Base-by-base conservation (phyloP, 2,797 vertebrate species). In the Poecile montanus region DNA sequence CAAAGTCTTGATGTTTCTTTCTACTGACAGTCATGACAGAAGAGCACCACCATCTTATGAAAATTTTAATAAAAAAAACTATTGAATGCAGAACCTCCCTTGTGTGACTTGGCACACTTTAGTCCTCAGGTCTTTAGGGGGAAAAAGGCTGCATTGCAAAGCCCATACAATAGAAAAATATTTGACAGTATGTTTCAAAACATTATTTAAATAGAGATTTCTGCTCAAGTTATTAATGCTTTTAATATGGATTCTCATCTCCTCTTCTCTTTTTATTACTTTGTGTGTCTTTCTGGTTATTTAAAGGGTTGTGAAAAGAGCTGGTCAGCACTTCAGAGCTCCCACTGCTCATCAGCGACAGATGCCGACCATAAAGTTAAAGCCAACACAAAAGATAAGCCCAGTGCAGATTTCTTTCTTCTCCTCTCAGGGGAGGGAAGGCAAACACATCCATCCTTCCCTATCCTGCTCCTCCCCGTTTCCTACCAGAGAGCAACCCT, bases 201-300 rank as follows among this genome's bases (percentile, higher is more conserved):
- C 26, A 53, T 82, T 63, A 88, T 92, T 95, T 93, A 95, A 95
- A 95, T 89, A 72, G 48, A 85, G 83, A 81, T 54, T 91, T 93
- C 85, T 83, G 74, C 77, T 92, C 66, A 13, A 22, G 76, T 97
- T 96, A 97, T 95, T 94, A 82, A 96, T 94, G 91, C 38, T 44
- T 97, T 97, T 96, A 97, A 96, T 96, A 97, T 81, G 85, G 75
- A 90, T 68, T 90, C 95, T 65, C 91, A 56, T 91, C 65, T 51
- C 79, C 79, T 70, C 92, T 94, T 91, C 71, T 76, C 82, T 89
- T 95, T 95, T 96, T 92, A 97, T 93, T 95, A 95, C 84, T 89
- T 91, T 85, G 50, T 78, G 67, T 92, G 66, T 84, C 92, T 97
- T 96, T 95, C 86, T 88, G 74, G 87, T 93, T 97, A 95, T 96